Evolutionary conservation across 1,140 invertebrate genomes (phyloP), one percentile per base, ranked within the genome.

Genomic region (Varroa destructor): DNA sequence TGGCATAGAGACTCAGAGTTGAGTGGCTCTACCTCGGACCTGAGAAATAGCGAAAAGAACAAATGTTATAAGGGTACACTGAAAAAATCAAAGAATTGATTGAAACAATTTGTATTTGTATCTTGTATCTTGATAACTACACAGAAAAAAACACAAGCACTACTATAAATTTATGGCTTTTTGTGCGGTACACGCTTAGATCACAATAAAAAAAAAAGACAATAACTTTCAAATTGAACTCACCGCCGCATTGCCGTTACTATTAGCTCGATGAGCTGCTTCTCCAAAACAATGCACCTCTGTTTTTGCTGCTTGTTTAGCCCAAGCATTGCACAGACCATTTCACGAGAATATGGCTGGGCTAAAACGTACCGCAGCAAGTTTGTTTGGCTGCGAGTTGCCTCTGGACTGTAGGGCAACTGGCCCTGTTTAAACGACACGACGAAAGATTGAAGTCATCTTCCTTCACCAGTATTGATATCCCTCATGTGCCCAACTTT

Each of bases 271-370:
- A 96, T 91, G 14, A 97, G 79, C 79, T 96, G 90, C 74, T 96
- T 91, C 79, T 97, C 93, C 36, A 98, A 79, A 0, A 90, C 89
- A 71, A 87, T 85, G 79, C 90, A 95, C 14, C 91, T 83, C 77
- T 91, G 87, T 78, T 95, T 95, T 73, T 90, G 88, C 83, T 90
- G 76, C 55, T 93, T 94, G 77, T 93, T 92, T 8, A 97, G 80
- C 56, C 91, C 90, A 36, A 97, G 81, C 89, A 97, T 95, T 0
- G 87, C 89, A 74, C 89, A 94, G 71, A 96, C 90, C 89, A 96
- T 94, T 76, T 97, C 94, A 74, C 91, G 85, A 1, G 92, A 95
- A 79, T 97, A 97, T 0, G 92, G 91, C 79, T 97, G 93, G 77
- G 93, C 89, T 6, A 98, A 79, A 14, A 97, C 91, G 80, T 96